Evolutionary conservation across 1,140 invertebrate species (phyloP), one percentile per base, ranked within the genome.

Genomic region (Drosophila burlai): DNA sequence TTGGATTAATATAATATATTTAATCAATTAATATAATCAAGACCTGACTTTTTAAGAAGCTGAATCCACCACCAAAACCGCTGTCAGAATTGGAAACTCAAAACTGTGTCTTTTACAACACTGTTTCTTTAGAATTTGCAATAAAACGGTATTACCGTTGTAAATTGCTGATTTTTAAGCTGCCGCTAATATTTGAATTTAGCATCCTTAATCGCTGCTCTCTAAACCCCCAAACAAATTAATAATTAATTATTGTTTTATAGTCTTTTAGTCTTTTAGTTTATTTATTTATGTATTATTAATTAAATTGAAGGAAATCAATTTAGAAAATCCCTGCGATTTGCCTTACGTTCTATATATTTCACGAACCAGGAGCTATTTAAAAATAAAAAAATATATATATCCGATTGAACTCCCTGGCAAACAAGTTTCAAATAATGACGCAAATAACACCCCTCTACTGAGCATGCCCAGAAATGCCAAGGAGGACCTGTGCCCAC

Each of bases 391-490:
- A 11, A 13, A 0, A n/a, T 1, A 50, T n/a, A n/a, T 1, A 50
- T n/a, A 16, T 38, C 18, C 52, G 13, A 9, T 13, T 15, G 3
- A 43, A 42, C 8, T n/a, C 6, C 34, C 11, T n/a, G 24, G 31
- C 29, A 46, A 55, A 16, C 18, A 31, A 38, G 62, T 38, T 63
- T 71, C 66, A 45, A 74, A 71, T 45, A 26, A 24, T 45, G 29
- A 40, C 21, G 31, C 29, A 58, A 58, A 76, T 57, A 40, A 40
- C 54, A 71, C 50, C 43, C 46, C 45, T 69, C 43, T 55, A 50
- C 66, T 64, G 76, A 71, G 76, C 76, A 79, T 79, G 76, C 66
- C 38, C 76, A 63, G 66, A 79, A 63, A 34, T n/a, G 34, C 40
- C 21, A 46, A 54, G 36, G 29, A 60, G 46, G 65, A 60, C 24